Conservation (phyloP, 2,113 vertebrate species). For the Neoarius graeffei region DNA sequence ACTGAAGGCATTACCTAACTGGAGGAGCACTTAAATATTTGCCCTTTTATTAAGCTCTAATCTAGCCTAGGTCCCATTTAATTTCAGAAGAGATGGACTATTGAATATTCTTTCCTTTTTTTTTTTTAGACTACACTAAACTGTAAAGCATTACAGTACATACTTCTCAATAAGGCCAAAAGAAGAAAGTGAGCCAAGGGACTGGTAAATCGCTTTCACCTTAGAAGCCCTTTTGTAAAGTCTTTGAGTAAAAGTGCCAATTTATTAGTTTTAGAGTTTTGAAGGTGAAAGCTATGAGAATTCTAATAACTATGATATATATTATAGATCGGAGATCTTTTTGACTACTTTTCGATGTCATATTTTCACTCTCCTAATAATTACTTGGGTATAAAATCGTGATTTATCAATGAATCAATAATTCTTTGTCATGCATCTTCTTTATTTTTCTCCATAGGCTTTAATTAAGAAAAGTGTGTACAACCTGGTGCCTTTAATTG, state of each 20-base stretch:
- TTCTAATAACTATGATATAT: not conserved
- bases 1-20: conserved; percentile 50
- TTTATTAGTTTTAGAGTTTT: conserved; percentile 24
- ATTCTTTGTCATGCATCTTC: not conserved
- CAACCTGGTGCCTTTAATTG: conserved; percentile 47
- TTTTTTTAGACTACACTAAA: conserved; percentile 7
- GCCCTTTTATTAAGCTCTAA: conserved; percentile 28
- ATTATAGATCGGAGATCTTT: not conserved
- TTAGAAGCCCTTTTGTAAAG: not conserved
- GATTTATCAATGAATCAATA: not conserved
- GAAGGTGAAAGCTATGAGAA: not conserved
- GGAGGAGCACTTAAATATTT: conserved; percentile 43
- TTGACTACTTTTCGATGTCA: not conserved
- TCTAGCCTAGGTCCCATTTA: conserved; percentile 16
- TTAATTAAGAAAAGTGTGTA: conserved; percentile 50
- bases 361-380: not conserved
- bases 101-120: not conserved
- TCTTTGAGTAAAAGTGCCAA: not conserved
- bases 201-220: conserved; percentile 3
- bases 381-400: no score
- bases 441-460: conserved; percentile 12
- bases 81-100: conserved; percentile 10
- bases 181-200: not conserved
- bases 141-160: not conserved
- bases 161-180: conserved; percentile 14